phyloP scores from a whole-genome alignment of 2,888 invertebrate species.

The Neelides folsomi region DNA sequence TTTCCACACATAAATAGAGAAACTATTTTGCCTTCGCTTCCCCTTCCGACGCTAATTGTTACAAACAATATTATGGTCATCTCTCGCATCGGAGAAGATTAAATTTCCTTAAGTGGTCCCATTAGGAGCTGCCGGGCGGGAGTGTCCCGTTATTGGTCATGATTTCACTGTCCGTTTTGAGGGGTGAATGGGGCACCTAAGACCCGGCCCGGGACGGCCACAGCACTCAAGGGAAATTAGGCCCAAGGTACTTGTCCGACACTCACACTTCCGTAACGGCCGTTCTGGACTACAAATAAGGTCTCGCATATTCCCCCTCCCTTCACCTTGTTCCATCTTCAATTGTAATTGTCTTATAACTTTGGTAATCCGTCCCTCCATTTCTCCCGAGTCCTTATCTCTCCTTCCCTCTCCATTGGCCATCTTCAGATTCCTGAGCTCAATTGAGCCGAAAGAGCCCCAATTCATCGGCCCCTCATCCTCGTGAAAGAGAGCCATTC shows the following conservation, averaged over 20 bases:
- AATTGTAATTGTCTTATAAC: slow-evolving; percentile 5
- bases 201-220: slow-evolving; percentile 27
- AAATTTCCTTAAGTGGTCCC: neutral
- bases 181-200: slow-evolving; percentile 5
- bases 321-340: slow-evolving; percentile 1
- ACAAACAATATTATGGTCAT: slow-evolving; percentile 27
- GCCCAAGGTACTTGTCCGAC: slow-evolving; percentile 22
- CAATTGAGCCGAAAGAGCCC: too few species aligned
- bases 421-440: too few species aligned
- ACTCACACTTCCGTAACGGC: slow-evolving; percentile 20
- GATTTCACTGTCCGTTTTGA: slow-evolving; percentile 15
- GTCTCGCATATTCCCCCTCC: slow-evolving; percentile 8
- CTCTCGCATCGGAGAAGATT: slow-evolving; percentile 2
- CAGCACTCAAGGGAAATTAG: slow-evolving; percentile 35
- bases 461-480: too few species aligned
- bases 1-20: slow-evolving; percentile 5
- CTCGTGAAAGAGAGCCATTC: too few species aligned
- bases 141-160: slow-evolving; percentile 14
- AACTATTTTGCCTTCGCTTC: slow-evolving; percentile 21
- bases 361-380: slow-evolving; percentile 1
- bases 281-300: slow-evolving; percentile 20
- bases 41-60: slow-evolving; percentile 31
- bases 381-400: neutral
- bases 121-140: neutral
- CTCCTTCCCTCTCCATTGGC: neutral